Evolutionary conservation across 2,113 vertebrate species (phyloP).

Genomic region (cattle (Bos taurus)): ARS-UCD2.0 NC_037347.1:37726501-37727000

Average conservation of each 20-base stretch:
- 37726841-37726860: slow-evolving; percentile 55
- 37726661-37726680: not conserved
- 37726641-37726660: not conserved
- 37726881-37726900: slow-evolving; percentile 58
- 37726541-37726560: not conserved
- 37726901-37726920: not conserved
- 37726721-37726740: slow-evolving; percentile 24
- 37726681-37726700: slow-evolving; percentile 39
- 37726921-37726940: slow-evolving; percentile 30
- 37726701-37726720: not conserved
- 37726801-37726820: slow-evolving; percentile 46
- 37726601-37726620: not conserved
- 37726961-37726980: not conserved
- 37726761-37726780: slow-evolving; percentile 66
- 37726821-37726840: slow-evolving; percentile 73
- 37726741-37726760: slow-evolving; percentile 52
- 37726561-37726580: not conserved
- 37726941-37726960: not conserved
- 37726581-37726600: not conserved
- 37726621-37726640: not conserved
- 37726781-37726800: slow-evolving; percentile 55
- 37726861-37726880: slow-evolving; percentile 60
- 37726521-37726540: not conserved
- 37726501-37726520: not conserved
- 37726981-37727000: slow-evolving; percentile 29